phyloP scores from a whole-genome alignment of 2,888 invertebrate genomes.

The Drosophila putrida region DNA sequence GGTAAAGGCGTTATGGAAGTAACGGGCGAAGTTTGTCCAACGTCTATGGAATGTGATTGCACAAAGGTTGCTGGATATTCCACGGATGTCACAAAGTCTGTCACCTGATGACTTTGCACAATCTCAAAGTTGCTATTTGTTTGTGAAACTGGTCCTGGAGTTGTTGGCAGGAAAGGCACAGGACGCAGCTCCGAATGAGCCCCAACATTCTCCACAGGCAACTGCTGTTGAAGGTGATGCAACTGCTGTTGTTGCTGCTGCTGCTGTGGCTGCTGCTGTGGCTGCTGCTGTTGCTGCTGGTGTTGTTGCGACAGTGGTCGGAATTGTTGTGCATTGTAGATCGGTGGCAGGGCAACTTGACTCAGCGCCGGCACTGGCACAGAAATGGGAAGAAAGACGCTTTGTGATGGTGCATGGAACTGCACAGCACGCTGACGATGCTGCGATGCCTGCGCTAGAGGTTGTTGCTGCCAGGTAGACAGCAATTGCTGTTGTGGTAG shows the following conservation, averaged over 20 bases:
- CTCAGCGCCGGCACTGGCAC: slow-evolving; percentile 89
- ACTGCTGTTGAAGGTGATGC: slow-evolving; percentile 83
- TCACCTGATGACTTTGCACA: slow-evolving; percentile 88
- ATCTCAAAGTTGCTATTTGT: slow-evolving; percentile 80
- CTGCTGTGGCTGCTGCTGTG: slow-evolving; percentile 64
- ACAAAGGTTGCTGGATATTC: slow-evolving; percentile 91
- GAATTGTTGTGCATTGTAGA: slow-evolving; percentile 88
- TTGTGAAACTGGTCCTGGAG: slow-evolving; percentile 17
- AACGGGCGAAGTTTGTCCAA: slow-evolving; percentile 87
- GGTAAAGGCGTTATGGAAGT: slow-evolving; percentile 83
- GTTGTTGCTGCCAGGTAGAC: slow-evolving; percentile 38
- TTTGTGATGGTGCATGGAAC: slow-evolving; percentile 45
- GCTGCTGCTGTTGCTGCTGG: neutral
- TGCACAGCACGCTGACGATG: slow-evolving; percentile 64
- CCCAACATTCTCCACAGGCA: slow-evolving; percentile 71
- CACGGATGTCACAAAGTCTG: slow-evolving; percentile 89
- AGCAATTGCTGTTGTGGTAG: slow-evolving; percentile 48
- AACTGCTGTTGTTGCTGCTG: slow-evolving; percentile 85
- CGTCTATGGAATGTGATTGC: slow-evolving; percentile 86
- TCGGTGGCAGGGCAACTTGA: slow-evolving; percentile 87
- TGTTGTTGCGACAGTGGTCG: slow-evolving; percentile 66
- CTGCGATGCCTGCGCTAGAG: slow-evolving; percentile 54
- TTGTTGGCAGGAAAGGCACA: slow-evolving; percentile 54
- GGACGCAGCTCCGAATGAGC: slow-evolving; percentile 80
- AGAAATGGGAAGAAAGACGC: slow-evolving; percentile 86